phyloP scores from a whole-genome alignment of 2,113 vertebrate genomes.

The Cettia cetti region DNA sequence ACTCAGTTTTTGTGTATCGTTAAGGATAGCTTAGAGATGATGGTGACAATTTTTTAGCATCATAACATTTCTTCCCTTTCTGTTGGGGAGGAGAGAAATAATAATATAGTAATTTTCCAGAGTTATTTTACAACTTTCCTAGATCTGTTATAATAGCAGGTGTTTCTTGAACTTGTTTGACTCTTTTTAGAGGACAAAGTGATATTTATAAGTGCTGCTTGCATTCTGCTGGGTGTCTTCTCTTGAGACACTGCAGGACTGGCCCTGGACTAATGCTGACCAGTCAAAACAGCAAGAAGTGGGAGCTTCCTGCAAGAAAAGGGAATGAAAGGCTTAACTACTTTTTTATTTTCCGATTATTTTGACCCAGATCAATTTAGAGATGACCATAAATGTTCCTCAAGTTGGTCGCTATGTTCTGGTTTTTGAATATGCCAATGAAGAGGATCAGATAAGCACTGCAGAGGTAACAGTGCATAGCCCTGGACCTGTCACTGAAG shows the following conservation, averaged over 20 bases:
- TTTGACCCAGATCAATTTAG: conserved; percentile 75
- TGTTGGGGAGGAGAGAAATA: not conserved
- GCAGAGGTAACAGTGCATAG: conserved; percentile 70
- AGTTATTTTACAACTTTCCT: not conserved
- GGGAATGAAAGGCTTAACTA: not conserved
- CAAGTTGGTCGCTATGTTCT: conserved; percentile 77
- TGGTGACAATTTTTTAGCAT: not conserved
- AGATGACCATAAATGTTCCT: conserved; percentile 77
- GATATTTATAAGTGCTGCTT: not conserved
- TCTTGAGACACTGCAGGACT: not conserved
- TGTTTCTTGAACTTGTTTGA: not conserved
- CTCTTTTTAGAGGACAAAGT: not conserved
- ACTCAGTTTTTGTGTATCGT: not conserved
- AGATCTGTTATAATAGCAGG: not conserved
- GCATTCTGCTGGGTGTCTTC: not conserved
- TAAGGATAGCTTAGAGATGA: not conserved
- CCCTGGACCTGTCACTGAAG: conserved; percentile 46
- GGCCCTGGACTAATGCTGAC: not conserved
- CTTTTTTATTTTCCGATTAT: not conserved
- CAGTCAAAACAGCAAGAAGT: not conserved
- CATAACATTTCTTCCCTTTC: not conserved
- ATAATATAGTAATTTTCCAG: not conserved
- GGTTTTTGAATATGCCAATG: conserved; percentile 84
- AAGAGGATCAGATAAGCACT: conserved; percentile 69
- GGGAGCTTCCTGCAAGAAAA: not conserved